A percentile compares a stretch with the other conserved stretches of the same genome.
Evolutionary conservation across 1,140 invertebrate genomes (phyloP).

Genomic region (Atopsyche davidsoni): DNA sequence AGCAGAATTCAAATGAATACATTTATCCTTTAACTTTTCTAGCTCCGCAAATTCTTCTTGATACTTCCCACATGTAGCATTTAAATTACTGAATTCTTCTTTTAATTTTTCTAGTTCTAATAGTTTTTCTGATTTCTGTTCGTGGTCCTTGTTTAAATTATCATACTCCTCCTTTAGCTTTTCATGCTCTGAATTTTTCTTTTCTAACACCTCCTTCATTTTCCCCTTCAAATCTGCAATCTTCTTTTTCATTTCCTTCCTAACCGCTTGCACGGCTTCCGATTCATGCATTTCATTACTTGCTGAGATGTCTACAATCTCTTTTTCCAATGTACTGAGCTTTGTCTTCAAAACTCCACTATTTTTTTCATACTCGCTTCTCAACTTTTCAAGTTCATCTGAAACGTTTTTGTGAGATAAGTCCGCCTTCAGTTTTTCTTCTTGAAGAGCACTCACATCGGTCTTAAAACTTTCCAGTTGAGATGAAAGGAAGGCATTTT

Average conservation of each 20-base stretch:
- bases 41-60: too few relatives aligned
- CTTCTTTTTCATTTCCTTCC: conserved; percentile 15
- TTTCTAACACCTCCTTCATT: conserved; percentile 11
- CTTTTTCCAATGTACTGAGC: conserved; percentile 13
- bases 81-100: conserved; percentile 1
- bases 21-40: conserved; percentile 6
- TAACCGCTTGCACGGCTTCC: conserved; percentile 6
- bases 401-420: not conserved
- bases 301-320: conserved; percentile 5
- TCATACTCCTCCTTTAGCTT: conserved; percentile 12
- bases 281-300: conserved; percentile 12
- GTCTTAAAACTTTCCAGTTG: conserved; percentile 12
- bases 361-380: conserved; percentile 1
- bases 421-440: conserved; percentile 13
- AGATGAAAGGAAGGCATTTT: conserved; percentile 20
- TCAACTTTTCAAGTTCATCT: conserved; percentile 13
- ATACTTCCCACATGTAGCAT: too few relatives aligned
- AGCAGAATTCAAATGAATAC: not conserved
- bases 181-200: conserved; percentile 11
- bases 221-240: conserved; percentile 16
- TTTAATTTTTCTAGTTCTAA: too few relatives aligned
- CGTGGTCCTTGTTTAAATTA: conserved; percentile 2
- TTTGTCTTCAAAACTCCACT: conserved; percentile 10
- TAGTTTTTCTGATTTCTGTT: too few relatives aligned
- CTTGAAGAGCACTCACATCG: conserved; percentile 6